These are phyloP conservation scores for Corydoras maculifer DNA, from an alignment of 2,113 vertebrate genomes.

Conservation along the genomic window DNA sequence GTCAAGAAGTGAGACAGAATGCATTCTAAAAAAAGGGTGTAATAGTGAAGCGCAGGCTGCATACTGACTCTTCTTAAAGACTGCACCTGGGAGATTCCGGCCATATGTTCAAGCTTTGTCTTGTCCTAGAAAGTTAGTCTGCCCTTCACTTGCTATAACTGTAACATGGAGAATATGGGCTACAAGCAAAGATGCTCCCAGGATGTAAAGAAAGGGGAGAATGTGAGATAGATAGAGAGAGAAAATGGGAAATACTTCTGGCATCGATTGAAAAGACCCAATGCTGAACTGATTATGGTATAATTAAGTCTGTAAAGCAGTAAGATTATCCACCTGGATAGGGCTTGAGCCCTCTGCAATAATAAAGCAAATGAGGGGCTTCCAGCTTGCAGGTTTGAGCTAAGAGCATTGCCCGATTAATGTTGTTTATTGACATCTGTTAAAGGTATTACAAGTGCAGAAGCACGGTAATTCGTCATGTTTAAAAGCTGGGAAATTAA, in stretches of 20 bases:
- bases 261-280: slow-evolving; percentile 72
- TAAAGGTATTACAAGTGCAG: slow-evolving; percentile 98
- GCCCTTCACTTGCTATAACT: slow-evolving; percentile 89
- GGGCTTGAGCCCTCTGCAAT: slow-evolving; percentile 81
- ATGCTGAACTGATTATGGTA: slow-evolving; percentile 95
- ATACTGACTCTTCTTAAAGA: slow-evolving; percentile 48
- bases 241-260: slow-evolving; percentile 51
- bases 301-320: slow-evolving; percentile 98
- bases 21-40: slow-evolving; percentile 21
- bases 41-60: slow-evolving; percentile 40
- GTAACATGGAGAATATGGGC: slow-evolving; percentile 71
- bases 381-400: slow-evolving; percentile 74
- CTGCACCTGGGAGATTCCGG: slow-evolving; percentile 80
- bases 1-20: slow-evolving; percentile 34
- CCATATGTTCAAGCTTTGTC: slow-evolving; percentile 95
- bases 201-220: slow-evolving; percentile 6
- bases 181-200: slow-evolving; percentile 24
- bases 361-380: slow-evolving; percentile 87
- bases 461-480: slow-evolving; percentile 97
- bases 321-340: slow-evolving; percentile 99
- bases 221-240: slow-evolving; percentile 4
- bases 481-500: slow-evolving; percentile 97
- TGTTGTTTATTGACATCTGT: slow-evolving; percentile 98
- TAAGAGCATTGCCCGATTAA: slow-evolving; percentile 88
- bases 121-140: slow-evolving; percentile 96